These are phyloP conservation scores for Helicolenus hilgendorfi DNA, from an alignment of 2,797 vertebrate species.

Conservation along the genomic window DNA sequence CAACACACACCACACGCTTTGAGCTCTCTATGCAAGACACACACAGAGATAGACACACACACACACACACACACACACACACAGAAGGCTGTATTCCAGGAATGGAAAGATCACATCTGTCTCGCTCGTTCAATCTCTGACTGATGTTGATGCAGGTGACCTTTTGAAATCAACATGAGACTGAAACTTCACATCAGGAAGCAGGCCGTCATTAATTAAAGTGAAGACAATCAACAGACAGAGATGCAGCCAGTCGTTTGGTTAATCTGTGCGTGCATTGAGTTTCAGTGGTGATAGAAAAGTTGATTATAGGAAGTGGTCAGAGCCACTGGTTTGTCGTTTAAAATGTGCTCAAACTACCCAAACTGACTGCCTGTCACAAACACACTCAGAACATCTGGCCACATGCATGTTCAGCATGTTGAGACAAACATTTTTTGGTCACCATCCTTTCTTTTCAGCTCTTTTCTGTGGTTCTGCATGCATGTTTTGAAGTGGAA, in stretches of 20 bases:
- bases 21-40: neutral
- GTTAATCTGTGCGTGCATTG: constrained; percentile 19
- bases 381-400: neutral
- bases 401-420: neutral
- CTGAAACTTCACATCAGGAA: constrained; percentile 22
- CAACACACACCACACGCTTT: constrained; percentile 24
- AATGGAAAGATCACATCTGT: constrained; percentile 70
- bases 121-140: constrained; percentile 36
- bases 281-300: constrained; percentile 33
- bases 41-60: constrained; percentile 15
- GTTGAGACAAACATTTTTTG: constrained; percentile 1
- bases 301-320: constrained; percentile 42
- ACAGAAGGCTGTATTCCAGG: neutral
- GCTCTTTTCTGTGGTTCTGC: constrained; percentile 15
- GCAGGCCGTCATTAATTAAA: constrained; percentile 32
- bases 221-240: constrained; percentile 33
- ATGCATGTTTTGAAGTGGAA: constrained; percentile 1
- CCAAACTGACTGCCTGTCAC: constrained; percentile 30
- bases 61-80: neutral
- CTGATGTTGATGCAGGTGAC: constrained; percentile 61
- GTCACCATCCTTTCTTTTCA: neutral
- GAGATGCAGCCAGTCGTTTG: neutral
- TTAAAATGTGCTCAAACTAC: neutral
- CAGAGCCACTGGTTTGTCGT: neutral
- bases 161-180: constrained; percentile 65